These are phyloP conservation scores for Bubalus kerabau DNA, from an alignment of 2,113 vertebrate genomes.

Conservation along the genomic window DNA sequence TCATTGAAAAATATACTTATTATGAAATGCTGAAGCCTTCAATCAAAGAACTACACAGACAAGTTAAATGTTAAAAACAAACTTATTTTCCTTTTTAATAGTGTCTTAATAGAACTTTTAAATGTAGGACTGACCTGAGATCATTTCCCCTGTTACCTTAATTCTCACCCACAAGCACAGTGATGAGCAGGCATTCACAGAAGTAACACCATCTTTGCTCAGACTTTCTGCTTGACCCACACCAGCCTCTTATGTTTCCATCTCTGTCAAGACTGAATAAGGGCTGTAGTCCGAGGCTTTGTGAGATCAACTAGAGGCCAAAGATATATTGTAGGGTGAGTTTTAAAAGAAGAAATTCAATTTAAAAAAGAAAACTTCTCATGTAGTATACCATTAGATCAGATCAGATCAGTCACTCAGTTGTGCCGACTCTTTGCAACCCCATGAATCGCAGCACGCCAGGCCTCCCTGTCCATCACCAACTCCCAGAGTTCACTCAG, in stretches of 20 bases:
- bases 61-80: constrained; percentile 7
- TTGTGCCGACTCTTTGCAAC: too few relatives aligned
- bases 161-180: not conserved
- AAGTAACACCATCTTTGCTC: not conserved
- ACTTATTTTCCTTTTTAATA: not conserved
- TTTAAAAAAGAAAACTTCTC: not conserved
- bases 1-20: not conserved
- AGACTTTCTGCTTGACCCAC: not conserved
- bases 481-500: too few relatives aligned
- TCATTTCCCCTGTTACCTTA: not conserved
- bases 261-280: not conserved
- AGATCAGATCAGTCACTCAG: too few relatives aligned
- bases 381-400: not conserved
- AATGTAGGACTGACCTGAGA: not conserved
- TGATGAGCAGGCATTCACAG: not conserved
- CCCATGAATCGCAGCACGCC: too few relatives aligned
- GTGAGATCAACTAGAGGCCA: not conserved
- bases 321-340: not conserved
- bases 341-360: not conserved
- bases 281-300: not conserved
- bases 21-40: not conserved
- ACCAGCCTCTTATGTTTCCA: not conserved
- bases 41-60: not conserved
- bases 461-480: too few relatives aligned
- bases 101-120: not conserved